Base-by-base conservation (phyloP, 2,797 vertebrate species). In the Ctenosaura bakeri region DNA sequence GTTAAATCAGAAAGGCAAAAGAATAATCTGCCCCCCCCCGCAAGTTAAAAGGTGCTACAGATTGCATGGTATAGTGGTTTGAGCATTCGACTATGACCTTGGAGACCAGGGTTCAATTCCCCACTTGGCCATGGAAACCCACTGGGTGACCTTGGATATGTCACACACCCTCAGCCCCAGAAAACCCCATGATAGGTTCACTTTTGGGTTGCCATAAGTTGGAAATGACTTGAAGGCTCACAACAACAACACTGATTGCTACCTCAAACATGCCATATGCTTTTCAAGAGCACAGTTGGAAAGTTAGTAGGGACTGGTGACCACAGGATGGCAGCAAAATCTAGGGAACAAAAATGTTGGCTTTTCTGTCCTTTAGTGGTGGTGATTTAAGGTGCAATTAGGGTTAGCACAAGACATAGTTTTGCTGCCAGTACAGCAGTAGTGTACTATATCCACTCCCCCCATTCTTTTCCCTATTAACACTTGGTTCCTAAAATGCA, bases 261-360 rank as follows among this genome's bases (percentile, higher is more conserved):
- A 16, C 12, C 4, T 29, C 4, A 9, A 46, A 22, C 29, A 42
- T 20, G 12, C 62, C 16, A 22, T 22, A 76, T 46, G 16, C 9
- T 81, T 77, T 59, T 77, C 26, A 22, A 1, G 1, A n/a, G 42
- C n/a, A 13, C 13, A 76, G 35, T 73, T 56, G 62, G 76, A n/a
- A 50, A 59, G 8, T 20, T 50, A 83, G 6, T 29, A 24, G 50
- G n/a, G 24, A 20, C 6, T 69, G 1, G 54, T 52, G 73, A 22
- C 85, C 91, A 89, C 52, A 64, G 22, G 91, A 71, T 83, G 88
- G 88, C 85, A 92, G 91, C 38, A 92, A 52, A 83, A 50, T 50
- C 54, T 54, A 83, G n/a, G 59, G 14, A 87, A 77, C 14, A 8
- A 42, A 35, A 82, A 83, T 26, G 24, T 32, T 87, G 9, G 64